phyloP scores from a whole-genome alignment of 1,140 invertebrate species.

The Temnothorax longispinosus region DNA sequence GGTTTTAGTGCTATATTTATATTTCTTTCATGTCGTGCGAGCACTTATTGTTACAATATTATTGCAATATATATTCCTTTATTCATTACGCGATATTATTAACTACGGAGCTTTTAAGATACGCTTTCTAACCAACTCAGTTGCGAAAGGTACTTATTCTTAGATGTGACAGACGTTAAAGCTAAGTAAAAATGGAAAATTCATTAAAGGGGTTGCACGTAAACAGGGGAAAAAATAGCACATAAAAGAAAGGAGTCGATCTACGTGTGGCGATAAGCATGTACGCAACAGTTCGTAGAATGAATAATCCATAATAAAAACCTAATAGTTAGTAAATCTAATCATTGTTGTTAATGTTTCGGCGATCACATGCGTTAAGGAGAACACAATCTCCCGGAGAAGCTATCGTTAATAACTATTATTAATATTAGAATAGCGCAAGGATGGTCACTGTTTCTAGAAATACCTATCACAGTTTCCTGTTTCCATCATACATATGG shows the following conservation, averaged over 20 bases:
- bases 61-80: not conserved
- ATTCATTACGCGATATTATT: not conserved
- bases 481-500: not conserved
- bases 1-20: not conserved
- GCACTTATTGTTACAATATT: not conserved
- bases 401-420: not conserved
- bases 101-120: not conserved
- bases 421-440: conserved; percentile 10
- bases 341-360: conserved; percentile 18
- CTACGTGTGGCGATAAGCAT: not conserved
- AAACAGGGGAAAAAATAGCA: conserved; percentile 13
- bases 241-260: not conserved
- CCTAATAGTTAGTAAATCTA: not conserved
- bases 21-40: not conserved
- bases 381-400: not conserved
- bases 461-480: not conserved
- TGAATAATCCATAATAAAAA: not conserved
- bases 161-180: conserved; percentile 45
- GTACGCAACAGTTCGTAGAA: not conserved
- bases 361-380: not conserved
- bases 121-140: not conserved
- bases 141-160: not conserved
- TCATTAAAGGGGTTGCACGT: not conserved
- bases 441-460: not conserved
- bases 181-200: conserved; percentile 50